Base-by-base conservation (phyloP, 2,888 invertebrate species). In the Drosophila aldrichi region DNA sequence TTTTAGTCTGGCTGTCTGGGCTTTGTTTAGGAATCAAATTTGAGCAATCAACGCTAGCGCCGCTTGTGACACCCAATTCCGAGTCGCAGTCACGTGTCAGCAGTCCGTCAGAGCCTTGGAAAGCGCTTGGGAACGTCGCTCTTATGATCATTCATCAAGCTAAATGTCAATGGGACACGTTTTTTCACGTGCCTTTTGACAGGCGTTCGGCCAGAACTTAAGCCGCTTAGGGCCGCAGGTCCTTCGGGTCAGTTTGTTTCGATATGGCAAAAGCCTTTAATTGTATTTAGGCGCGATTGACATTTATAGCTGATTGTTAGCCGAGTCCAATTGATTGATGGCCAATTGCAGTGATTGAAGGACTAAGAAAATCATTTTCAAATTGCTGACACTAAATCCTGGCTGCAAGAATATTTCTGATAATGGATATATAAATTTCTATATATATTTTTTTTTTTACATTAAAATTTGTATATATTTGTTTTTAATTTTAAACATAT, bases 141-240 rank as follows among this genome's bases (percentile, higher is more conserved):
- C 66, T 75, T 72, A 63, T 63, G 78, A 85, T 89, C 87, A 88
- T 88, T 88, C 87, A 88, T 88, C 89, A 88, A 89, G 87, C 88
- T 88, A 62, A 88, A 87, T 75, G 87, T 88, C 87, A 86, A 70
- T 81, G 79, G 84, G 81, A 87, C 86, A 87, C 79, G 80, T 86
- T 86, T 89, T 86, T 86, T 87, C 88, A 84, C 84, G 89, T 87
- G 89, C 81, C 75, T 84, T 84, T 79, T 81, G 85, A 81, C 84
- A 79, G 87, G 58, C 81, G 60, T 64, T 74, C 54, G 70, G 56
- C 58, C 52, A 67, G 74, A 82, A 83, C 73, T 77, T 87, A 87
- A 87, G 88, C 89, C 86, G 77, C 89, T 87, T 87, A 87, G 79
- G 65, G 80, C 84, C 81, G 70, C 84, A 83, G 70, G 83, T 79